A percentile compares a stretch with the other conserved stretches of the same genome.
Conservation (phyloP, 2,888 invertebrate species). For the Cancer borealis region DNA sequence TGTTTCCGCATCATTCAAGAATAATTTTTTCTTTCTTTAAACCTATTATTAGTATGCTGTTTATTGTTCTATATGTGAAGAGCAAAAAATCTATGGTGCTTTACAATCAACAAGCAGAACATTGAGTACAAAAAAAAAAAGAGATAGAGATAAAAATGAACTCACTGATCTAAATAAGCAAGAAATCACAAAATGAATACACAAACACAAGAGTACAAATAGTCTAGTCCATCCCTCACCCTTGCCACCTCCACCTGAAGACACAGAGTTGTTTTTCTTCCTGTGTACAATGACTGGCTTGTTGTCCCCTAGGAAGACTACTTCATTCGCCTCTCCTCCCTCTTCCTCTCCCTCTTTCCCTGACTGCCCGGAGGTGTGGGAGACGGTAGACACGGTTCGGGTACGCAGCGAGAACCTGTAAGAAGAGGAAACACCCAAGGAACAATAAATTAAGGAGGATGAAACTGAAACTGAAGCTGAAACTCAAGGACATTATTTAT, state of each 20-base stretch:
- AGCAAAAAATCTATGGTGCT: too few relatives aligned
- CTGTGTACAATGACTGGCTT: slow-evolving; percentile 82
- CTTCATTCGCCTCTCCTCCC: slow-evolving; percentile 80
- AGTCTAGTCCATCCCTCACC: background rate
- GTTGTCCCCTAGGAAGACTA: slow-evolving; percentile 84
- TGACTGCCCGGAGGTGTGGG: slow-evolving; percentile 50
- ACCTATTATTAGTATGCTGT: background rate
- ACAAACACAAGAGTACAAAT: background rate
- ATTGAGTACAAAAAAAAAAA: background rate
- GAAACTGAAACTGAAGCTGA: too few relatives aligned
- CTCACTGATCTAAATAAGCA: background rate
- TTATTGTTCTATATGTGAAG: background rate
- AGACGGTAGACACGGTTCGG: slow-evolving; percentile 63
- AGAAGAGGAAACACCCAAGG: background rate
- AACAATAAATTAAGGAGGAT: too few relatives aligned
- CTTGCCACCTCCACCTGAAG: background rate
- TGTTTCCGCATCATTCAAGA: background rate
- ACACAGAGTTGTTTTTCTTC: slow-evolving; percentile 33
- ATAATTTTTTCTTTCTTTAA: background rate
- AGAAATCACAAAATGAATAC: background rate
- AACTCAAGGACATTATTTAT: too few relatives aligned
- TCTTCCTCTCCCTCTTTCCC: slow-evolving; percentile 68
- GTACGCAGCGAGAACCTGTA: slow-evolving; percentile 65
- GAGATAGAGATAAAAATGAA: too few relatives aligned
- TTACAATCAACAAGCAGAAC: too few relatives aligned